A percentile compares a stretch with the other conserved stretches of the same genome.
These are phyloP conservation scores for Athetis lepigone DNA, from an alignment of 2,888 invertebrate species.

Conservation along the genomic window DNA sequence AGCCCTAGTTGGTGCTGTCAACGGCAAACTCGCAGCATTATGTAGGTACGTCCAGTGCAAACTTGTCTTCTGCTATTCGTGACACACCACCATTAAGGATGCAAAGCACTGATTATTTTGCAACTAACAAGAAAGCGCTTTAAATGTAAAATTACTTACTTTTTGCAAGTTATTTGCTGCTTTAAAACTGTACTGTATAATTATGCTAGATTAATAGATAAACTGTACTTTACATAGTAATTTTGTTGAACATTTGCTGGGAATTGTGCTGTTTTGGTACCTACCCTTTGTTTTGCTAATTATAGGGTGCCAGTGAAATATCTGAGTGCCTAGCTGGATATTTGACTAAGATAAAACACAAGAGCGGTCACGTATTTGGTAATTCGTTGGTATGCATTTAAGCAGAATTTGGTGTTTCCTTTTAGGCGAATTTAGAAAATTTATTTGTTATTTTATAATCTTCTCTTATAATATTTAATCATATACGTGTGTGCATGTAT, in stretches of 20 bases:
- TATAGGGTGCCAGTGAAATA: background rate
- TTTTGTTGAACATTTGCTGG: slow-evolving; percentile 29
- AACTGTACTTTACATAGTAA: slow-evolving; percentile 26
- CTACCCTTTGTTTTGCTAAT: slow-evolving; percentile 7
- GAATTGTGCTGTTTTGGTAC: slow-evolving; percentile 20
- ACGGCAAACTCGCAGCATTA: slow-evolving; percentile 55
- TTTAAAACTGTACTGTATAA: slow-evolving; percentile 47
- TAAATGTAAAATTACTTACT: slow-evolving; percentile 57
- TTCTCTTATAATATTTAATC: no score
- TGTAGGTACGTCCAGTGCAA: slow-evolving; percentile 55
- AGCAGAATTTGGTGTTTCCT: no score
- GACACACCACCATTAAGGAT: slow-evolving; percentile 54
- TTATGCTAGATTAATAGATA: slow-evolving; percentile 57
- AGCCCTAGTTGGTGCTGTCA: slow-evolving; percentile 55
- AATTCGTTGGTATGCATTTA: no score
- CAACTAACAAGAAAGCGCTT: slow-evolving; percentile 62
- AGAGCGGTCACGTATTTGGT: no score
- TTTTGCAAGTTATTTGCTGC: slow-evolving; percentile 44
- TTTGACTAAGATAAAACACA: background rate
- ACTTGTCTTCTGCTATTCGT: slow-evolving; percentile 56
- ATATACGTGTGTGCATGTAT: no score
- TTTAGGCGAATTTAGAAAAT: no score
- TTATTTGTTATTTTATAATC: no score
- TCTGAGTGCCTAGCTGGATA: background rate
- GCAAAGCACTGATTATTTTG: slow-evolving; percentile 55